Conservation (phyloP, 2,113 vertebrate species). For the Semnopithecus entellus region DNA sequence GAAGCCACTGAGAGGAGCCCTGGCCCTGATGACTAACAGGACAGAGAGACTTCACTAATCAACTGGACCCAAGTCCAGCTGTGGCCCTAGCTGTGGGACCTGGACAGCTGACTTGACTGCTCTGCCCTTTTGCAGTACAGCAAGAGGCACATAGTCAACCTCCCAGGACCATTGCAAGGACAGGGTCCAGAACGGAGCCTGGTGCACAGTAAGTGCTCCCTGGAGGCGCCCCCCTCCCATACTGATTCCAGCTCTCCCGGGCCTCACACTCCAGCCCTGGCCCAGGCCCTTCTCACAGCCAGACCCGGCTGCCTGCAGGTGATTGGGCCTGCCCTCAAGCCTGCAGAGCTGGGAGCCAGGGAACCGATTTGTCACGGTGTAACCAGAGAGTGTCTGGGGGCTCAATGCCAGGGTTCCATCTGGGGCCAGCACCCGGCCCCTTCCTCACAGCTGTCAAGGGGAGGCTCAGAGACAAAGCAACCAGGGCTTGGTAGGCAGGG, state of each 20-base stretch:
- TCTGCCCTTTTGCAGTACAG: not conserved
- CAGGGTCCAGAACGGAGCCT: not conserved
- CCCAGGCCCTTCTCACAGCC: not conserved
- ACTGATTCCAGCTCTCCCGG: not conserved
- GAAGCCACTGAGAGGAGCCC: not conserved
- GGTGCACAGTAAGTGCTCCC: not conserved
- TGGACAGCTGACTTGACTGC: not conserved
- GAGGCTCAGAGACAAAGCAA: constrained; percentile 48
- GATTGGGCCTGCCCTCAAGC: not conserved
- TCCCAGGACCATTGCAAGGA: rapidly evolving
- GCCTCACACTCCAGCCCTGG: not conserved
- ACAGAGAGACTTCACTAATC: not conserved
- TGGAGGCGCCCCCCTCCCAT: not conserved
- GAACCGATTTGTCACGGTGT: constrained; percentile 53
- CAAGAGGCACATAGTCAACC: not conserved
- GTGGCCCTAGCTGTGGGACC: not conserved
- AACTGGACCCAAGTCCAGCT: not conserved
- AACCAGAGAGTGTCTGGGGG: constrained; percentile 64
- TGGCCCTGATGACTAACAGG: not conserved
- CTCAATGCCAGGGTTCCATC: constrained; percentile 48
- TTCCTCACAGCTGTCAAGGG: constrained; percentile 66
- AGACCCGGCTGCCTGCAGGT: constrained; percentile 42
- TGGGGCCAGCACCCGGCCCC: constrained; percentile 38
- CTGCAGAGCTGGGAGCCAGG: not conserved
- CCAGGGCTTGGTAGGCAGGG: not conserved